Evolutionary conservation across 2,888 invertebrate genomes (phyloP).

Genomic region (Keiferia lycopersicella): DNA sequence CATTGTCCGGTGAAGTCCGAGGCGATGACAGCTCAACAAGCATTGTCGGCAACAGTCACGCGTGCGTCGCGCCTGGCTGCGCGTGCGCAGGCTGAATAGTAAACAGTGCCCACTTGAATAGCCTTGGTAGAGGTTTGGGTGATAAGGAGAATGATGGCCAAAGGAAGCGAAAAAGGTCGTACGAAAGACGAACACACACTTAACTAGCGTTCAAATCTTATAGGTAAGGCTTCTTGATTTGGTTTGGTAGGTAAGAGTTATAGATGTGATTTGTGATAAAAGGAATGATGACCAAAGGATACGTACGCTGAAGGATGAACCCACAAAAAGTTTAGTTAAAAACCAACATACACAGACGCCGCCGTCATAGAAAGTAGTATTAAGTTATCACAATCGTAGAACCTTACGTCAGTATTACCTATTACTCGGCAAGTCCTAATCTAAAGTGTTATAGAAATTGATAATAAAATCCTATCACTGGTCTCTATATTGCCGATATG

Average conservation of each 20-base stretch:
- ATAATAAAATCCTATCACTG: not conserved
- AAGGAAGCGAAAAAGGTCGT: too few relatives aligned
- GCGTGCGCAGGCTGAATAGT: not conserved
- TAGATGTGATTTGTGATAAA: too few relatives aligned
- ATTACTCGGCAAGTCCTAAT: not conserved
- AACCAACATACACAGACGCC: too few relatives aligned
- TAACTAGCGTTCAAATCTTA: too few relatives aligned
- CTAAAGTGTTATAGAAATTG: conserved; percentile 5
- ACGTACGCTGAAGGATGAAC: too few relatives aligned
- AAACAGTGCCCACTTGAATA: not conserved
- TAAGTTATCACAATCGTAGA: too few relatives aligned
- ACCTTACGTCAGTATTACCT: not conserved
- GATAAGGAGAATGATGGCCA: not conserved
- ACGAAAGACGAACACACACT: too few relatives aligned
- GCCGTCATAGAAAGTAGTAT: too few relatives aligned
- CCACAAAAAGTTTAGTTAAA: too few relatives aligned
- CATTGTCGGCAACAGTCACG: not conserved
- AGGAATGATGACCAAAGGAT: too few relatives aligned
- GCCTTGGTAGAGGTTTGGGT: not conserved
- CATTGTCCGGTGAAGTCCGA: not conserved
- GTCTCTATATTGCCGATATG: not conserved
- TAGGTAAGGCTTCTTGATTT: too few relatives aligned
- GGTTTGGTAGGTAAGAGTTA: too few relatives aligned
- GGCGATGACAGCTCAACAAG: conserved; percentile 3
- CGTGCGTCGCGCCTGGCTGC: not conserved